Evolutionary conservation across 2,797 vertebrate species (phyloP), one percentile per base, ranked within the genome.

Genomic region (Calcarius lapponicus): DNA sequence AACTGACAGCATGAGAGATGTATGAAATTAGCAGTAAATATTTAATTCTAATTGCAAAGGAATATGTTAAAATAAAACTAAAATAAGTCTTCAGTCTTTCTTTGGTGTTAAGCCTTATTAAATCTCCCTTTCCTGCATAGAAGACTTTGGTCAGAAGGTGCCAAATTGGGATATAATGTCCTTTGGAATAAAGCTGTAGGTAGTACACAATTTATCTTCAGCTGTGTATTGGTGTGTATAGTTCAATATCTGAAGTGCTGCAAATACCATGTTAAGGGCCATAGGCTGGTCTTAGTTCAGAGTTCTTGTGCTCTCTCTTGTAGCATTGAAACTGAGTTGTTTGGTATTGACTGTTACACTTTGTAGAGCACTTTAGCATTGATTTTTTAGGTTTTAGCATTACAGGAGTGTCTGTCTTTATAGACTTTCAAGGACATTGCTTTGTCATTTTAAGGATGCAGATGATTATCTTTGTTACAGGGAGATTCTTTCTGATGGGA

Each of bases 1-100:
- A 95, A 80, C 1, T 93, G 88, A 74, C 69, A 88, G 75, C 48
- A 40, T 80, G 87, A 92, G 45, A 79, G 69, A 70, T 51, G 21
- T 83, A 32, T 73, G 57, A 76, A 91, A 85, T 91, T 45, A 90
- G 82, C 45, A 78, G 90, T 86, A 89, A 95, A 82, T 95, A 96
- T 80, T 96, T 91, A 51, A 91, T 93, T 90, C 53, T 75, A 74
- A 86, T 86, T 80, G 43, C 53, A 40, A 80, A 74, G 50, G 47
- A 76, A 42, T 36, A 56, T 47, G 53, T 73, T 96, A 83, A 88
- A 87, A 81, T 80, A 54, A 80, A 81, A 53, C 28, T 48, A 21
- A 31, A 29, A 1, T 40, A 79, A 66, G 48, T 70, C 40, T 75
- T 73, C 31, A 43, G 43, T 65, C 50, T 82, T 54, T 54, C 78